phyloP scores from a whole-genome alignment of 1,140 invertebrate genomes.

The Conus betulinus region DNA sequence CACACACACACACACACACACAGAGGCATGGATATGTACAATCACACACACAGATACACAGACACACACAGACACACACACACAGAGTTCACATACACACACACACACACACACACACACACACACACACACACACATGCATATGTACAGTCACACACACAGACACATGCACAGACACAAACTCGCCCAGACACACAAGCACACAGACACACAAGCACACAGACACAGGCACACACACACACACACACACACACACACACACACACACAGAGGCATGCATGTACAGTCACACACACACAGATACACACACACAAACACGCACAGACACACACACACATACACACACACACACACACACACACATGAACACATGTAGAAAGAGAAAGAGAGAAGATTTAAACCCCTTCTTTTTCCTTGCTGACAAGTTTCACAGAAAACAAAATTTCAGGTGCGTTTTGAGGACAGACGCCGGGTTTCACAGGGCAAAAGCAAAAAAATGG shows the following conservation, averaged over 20 bases:
- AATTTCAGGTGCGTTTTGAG: neutral
- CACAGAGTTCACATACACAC: too few relatives aligned
- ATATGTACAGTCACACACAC: too few relatives aligned
- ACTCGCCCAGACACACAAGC: conserved; percentile 3
- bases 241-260: neutral
- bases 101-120: too few relatives aligned
- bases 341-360: neutral
- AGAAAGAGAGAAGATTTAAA: too few relatives aligned
- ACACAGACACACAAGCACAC: too few relatives aligned
- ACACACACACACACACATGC: neutral
- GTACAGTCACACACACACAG: neutral
- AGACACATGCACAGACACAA: conserved; percentile 2
- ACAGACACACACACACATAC: neutral
- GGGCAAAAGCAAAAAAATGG: neutral
- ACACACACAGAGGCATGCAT: neutral
- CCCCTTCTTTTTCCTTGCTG: neutral
- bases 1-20: conserved; percentile 16
- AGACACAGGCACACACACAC: neutral
- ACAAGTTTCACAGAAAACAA: neutral
- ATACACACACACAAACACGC: neutral
- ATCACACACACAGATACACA: conserved; percentile 14
- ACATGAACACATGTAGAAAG: neutral
- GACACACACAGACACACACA: conserved; percentile 9
- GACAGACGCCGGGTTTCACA: neutral
- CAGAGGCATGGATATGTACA: neutral